Conservation (phyloP, 2,888 invertebrate genomes). For the Papilio gigon region DNA sequence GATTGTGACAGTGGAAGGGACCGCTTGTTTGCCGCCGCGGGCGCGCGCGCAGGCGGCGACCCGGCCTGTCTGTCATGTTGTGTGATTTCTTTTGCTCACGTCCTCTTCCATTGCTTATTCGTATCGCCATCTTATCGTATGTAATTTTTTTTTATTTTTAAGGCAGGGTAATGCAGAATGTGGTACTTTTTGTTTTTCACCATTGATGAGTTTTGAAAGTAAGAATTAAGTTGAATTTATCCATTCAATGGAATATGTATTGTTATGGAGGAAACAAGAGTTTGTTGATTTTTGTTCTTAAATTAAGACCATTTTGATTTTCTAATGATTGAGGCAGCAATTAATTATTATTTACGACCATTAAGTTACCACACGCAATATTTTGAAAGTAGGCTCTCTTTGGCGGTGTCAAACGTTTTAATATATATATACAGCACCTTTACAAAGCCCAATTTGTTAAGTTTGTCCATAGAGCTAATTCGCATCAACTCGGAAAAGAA, state of each 20-base stretch:
- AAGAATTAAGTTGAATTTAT: constrained; percentile 80
- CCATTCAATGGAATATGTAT: constrained; percentile 80
- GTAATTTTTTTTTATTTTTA: constrained; percentile 72
- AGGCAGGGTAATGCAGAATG: constrained; percentile 81
- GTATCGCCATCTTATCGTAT: constrained; percentile 78
- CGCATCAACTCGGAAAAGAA: no score
- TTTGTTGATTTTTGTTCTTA: constrained; percentile 75
- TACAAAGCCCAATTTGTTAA: not conserved
- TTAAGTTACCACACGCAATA: constrained; percentile 80
- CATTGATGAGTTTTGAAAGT: constrained; percentile 79
- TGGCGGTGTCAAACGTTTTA: constrained; percentile 60
- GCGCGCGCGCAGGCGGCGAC: constrained; percentile 54
- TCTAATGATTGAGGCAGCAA: constrained; percentile 76
- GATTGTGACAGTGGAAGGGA: constrained; percentile 74
- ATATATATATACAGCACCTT: constrained; percentile 8
- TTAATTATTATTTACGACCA: constrained; percentile 71
- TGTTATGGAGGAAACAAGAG: constrained; percentile 79
- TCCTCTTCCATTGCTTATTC: constrained; percentile 80
- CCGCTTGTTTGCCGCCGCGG: constrained; percentile 61
- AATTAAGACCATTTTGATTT: constrained; percentile 77
- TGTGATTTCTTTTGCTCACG: constrained; percentile 79
- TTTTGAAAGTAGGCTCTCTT: constrained; percentile 79
- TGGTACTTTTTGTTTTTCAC: constrained; percentile 77
- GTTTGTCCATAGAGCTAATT: not conserved
- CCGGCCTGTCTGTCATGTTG: constrained; percentile 70